Percentiles rank a stretch among this genome's conserved stretches.
phyloP scores from a whole-genome alignment of 2,888 invertebrate genomes.

The Taphrorychus bicolor region DNA sequence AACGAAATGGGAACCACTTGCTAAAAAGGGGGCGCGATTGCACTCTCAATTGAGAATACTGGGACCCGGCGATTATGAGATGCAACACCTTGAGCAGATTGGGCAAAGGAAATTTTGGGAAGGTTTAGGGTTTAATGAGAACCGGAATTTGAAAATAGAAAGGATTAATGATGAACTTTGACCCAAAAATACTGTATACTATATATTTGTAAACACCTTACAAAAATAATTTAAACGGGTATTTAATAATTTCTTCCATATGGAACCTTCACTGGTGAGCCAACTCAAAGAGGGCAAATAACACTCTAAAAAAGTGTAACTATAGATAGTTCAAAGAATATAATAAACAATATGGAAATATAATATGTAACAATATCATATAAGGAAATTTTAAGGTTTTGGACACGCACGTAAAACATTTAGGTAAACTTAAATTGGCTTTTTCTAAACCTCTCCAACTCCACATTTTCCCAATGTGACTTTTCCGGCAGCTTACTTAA shows the following conservation, averaged over 20 bases:
- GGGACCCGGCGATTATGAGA: constrained; percentile 9
- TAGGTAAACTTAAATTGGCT: constrained; percentile 20
- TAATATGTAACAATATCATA: too few species aligned
- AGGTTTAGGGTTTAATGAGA: constrained; percentile 25
- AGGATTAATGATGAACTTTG: not conserved
- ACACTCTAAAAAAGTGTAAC: too few species aligned
- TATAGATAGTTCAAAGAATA: too few species aligned
- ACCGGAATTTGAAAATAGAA: constrained; percentile 7
- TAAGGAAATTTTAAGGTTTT: too few species aligned
- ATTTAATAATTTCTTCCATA: too few species aligned
- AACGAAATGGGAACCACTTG: constrained; percentile 19
- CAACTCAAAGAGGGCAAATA: too few species aligned
- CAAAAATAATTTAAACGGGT: too few species aligned
- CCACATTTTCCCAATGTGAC: constrained; percentile 37
- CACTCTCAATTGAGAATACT: constrained; percentile 19
- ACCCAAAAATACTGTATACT: too few species aligned
- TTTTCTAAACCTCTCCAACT: constrained; percentile 25
- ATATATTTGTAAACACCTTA: too few species aligned
- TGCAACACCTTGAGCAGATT: constrained; percentile 15
- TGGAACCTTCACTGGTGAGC: too few species aligned
- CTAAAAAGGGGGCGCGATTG: not conserved
- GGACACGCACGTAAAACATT: not conserved
- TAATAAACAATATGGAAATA: too few species aligned
- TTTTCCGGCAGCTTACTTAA: constrained; percentile 27
- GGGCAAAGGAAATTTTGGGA: constrained; percentile 32